Conservation (phyloP, 2,113 vertebrate species). For the Hippocampus guttulatus region DNA sequence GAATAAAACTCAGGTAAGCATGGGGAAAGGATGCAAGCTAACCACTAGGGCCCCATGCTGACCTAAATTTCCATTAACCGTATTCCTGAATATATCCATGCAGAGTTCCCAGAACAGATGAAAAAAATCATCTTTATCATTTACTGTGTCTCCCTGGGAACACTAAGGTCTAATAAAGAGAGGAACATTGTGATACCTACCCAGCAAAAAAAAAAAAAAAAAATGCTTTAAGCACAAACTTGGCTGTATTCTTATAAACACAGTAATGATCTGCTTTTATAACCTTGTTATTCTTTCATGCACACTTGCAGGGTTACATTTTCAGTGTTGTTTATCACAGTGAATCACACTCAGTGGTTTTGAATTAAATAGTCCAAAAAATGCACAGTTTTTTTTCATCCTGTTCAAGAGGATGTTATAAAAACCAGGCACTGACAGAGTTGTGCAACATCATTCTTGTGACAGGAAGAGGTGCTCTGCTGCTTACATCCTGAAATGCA, state of each 20-base stretch:
- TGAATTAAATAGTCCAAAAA: neutral
- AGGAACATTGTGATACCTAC: neutral
- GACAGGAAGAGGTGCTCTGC: constrained; percentile 52
- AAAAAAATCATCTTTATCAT: neutral
- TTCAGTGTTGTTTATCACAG: neutral
- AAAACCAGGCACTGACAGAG: neutral
- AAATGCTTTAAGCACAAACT: neutral
- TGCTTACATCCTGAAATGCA: constrained; percentile 30
- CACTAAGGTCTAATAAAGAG: neutral
- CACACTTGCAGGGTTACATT: neutral
- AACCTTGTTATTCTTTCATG: neutral
- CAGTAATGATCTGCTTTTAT: neutral
- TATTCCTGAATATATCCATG: neutral
- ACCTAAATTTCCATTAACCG: too few relatives aligned
- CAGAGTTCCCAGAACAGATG: neutral
- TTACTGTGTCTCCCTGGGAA: neutral
- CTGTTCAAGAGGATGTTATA: neutral
- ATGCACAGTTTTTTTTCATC: neutral
- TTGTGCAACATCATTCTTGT: constrained; percentile 36
- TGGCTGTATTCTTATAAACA: neutral
- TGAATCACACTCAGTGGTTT: neutral
- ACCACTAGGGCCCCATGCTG: too few relatives aligned
- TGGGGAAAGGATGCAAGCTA: too few relatives aligned
- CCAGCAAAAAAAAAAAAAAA: neutral
- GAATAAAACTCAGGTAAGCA: too few relatives aligned